Conservation (phyloP, 2,888 invertebrate species). For the Drosophila siamana region DNA sequence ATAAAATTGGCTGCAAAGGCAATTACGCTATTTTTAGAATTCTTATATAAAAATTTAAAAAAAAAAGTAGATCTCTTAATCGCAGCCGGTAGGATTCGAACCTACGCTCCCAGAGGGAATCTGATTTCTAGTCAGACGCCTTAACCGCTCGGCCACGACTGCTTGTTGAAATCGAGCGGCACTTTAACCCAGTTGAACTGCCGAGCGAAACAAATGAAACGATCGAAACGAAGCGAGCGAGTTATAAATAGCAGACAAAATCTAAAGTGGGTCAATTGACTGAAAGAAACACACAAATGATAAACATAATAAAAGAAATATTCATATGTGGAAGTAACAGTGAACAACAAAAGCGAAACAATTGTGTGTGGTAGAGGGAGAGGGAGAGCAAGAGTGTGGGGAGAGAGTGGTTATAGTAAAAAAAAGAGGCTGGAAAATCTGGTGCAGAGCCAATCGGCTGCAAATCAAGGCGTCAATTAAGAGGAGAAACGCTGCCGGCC, state of each 20-base stretch:
- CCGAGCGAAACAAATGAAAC: not conserved
- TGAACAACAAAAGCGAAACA: not conserved
- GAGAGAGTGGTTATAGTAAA: not conserved
- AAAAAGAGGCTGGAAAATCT: slow-evolving; percentile 24
- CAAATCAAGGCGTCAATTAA: slow-evolving; percentile 69
- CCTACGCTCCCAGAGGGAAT: slow-evolving; percentile 95
- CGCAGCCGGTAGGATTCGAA: slow-evolving; percentile 94
- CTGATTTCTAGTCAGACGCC: slow-evolving; percentile 83
- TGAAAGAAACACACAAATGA: slow-evolving; percentile 18
- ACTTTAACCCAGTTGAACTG: slow-evolving; percentile 5
- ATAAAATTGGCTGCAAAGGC: too few relatives aligned
- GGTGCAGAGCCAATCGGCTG: slow-evolving; percentile 52
- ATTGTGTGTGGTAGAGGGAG: too few relatives aligned
- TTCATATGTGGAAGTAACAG: not conserved
- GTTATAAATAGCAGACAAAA: slow-evolving; percentile 9
- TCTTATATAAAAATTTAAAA: not conserved
- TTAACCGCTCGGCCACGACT: slow-evolving; percentile 71
- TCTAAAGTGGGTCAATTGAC: slow-evolving; percentile 35
- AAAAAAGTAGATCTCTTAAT: slow-evolving; percentile 2
- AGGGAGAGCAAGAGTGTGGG: not conserved
- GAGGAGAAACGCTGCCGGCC: slow-evolving; percentile 53
- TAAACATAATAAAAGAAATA: slow-evolving; percentile 21
- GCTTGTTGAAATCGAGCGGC: not conserved
- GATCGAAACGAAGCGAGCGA: not conserved
- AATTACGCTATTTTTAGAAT: not conserved